Evolutionary conservation across 2,113 vertebrate species (phyloP).

Genomic region (Phaetusa simplex): DNA sequence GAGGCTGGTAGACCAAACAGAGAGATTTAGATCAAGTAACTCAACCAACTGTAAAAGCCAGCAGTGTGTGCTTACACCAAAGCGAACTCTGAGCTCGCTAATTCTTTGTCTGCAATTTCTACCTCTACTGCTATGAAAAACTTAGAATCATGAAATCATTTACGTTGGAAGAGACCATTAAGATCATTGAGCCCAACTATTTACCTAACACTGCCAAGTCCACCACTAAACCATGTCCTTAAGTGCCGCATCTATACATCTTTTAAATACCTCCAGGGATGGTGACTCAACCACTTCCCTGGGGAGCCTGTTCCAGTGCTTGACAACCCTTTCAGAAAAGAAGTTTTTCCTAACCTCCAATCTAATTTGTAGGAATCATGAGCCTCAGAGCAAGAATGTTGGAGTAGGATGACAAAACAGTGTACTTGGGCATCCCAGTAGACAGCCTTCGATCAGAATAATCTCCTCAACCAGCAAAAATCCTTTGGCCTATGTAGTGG

Average conservation of each 20-base stretch:
- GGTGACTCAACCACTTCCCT: not conserved
- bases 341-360: not conserved
- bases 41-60: not conserved
- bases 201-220: not conserved
- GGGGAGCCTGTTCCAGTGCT: not conserved
- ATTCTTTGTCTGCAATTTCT: not conserved
- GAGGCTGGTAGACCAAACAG: not conserved
- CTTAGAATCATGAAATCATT: not conserved
- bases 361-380: not conserved
- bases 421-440: not conserved
- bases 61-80: not conserved
- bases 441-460: not conserved
- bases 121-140: not conserved
- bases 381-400: not conserved
- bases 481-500: not conserved
- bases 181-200: not conserved
- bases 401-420: rapidly evolving
- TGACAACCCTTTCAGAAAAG: not conserved
- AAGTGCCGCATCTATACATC: not conserved
- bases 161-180: not conserved
- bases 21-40: not conserved
- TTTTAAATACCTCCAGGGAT: not conserved
- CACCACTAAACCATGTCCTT: not conserved
- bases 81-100: not conserved
- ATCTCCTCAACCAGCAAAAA: not conserved